Percentiles rank a stretch among this genome's conserved stretches.
Conservation (phyloP, 2,113 vertebrate species). For the Zapornia atra region DNA sequence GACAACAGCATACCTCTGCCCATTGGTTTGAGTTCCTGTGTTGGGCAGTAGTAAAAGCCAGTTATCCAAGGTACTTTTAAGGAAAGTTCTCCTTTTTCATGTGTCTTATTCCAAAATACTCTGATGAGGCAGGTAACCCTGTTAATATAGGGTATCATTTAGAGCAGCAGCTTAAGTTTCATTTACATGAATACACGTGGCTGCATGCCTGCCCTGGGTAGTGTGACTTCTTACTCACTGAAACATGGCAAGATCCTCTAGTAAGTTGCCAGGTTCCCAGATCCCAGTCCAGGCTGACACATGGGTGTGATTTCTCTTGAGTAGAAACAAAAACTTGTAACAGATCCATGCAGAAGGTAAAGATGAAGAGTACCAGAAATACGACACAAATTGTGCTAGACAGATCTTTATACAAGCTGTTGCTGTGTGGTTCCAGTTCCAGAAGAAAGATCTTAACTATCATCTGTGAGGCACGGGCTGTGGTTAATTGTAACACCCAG, state of each 20-base stretch:
- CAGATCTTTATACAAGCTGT: not conserved
- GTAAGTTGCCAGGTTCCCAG: not conserved
- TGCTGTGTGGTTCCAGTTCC: not conserved
- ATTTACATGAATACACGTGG: too few relatives aligned
- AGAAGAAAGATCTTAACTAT: not conserved
- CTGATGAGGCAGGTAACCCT: accelerated
- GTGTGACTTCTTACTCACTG: not conserved
- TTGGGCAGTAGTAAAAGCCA: not conserved
- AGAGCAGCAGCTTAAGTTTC: not conserved
- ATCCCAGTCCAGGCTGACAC: not conserved
- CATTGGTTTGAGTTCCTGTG: not conserved
- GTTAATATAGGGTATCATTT: not conserved
- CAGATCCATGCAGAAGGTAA: not conserved
- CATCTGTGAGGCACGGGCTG: not conserved
- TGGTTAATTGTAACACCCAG: not conserved
- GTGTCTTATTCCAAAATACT: not conserved
- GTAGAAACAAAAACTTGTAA: not conserved
- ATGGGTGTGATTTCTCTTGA: not conserved
- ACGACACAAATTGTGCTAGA: not conserved
- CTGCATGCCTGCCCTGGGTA: not conserved
- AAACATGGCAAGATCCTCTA: not conserved
- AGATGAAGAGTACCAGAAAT: not conserved
- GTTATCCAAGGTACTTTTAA: not conserved
- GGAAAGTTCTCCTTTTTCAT: not conserved
- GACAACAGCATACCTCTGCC: not conserved